Percentiles rank a stretch among this genome's conserved stretches.
These are phyloP conservation scores for Mastomys coucha DNA, from an alignment of 2,113 vertebrate species.

Conservation along the genomic window DNA sequence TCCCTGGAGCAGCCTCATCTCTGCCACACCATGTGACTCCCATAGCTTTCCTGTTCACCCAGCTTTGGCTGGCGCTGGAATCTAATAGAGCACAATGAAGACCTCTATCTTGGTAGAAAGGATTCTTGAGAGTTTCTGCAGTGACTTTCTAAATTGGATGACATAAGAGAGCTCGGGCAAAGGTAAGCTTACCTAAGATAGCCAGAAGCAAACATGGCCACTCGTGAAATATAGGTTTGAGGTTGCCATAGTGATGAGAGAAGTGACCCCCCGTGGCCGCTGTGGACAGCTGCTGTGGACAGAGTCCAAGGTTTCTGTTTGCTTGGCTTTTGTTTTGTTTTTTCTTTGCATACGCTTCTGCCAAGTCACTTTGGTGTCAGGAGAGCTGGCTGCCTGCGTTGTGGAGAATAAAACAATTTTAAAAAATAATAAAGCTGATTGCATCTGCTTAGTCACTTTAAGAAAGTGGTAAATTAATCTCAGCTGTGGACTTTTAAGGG, in stretches of 20 bases:
- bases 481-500: background rate
- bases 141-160: rapidly evolving
- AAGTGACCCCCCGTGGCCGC: background rate
- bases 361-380: background rate
- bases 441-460: background rate
- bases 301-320: background rate
- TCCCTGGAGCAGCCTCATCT: too few species aligned
- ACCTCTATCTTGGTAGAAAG: too few species aligned
- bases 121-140: too few species aligned
- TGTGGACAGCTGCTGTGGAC: background rate
- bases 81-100: background rate
- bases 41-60: too few species aligned
- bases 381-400: background rate
- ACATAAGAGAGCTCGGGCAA: background rate
- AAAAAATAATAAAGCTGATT: background rate
- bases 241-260: background rate
- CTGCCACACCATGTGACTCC: rapidly evolving
- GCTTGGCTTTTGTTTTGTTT: background rate
- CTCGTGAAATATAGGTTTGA: rapidly evolving
- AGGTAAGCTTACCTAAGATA: rapidly evolving
- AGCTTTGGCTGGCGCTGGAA: too few species aligned
- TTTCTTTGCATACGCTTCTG: background rate
- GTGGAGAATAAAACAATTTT: background rate
- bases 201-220: background rate
- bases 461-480: background rate